Conservation (phyloP, 2,888 invertebrate species). For the Plagiodera versicolora region DNA sequence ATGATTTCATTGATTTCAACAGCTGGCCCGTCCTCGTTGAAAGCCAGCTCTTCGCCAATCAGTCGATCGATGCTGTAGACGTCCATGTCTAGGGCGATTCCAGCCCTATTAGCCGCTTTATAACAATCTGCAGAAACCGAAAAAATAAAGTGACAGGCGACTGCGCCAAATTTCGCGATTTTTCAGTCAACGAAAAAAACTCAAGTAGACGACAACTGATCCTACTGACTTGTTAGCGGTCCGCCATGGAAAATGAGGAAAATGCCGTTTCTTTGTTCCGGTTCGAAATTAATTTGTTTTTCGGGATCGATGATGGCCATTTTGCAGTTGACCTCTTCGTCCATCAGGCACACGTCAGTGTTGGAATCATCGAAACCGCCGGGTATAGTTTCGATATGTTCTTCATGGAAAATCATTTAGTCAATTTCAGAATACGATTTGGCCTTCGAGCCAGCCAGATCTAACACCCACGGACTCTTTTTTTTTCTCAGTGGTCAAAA, state of each 20-base stretch:
- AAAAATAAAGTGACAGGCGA: no score
- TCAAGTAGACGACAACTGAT: no score
- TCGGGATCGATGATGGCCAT: constrained; percentile 29
- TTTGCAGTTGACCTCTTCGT: constrained; percentile 12
- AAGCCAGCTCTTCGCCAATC: constrained; percentile 56
- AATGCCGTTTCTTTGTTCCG: constrained; percentile 41
- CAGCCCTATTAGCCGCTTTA: constrained; percentile 48
- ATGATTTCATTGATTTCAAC: constrained; percentile 43
- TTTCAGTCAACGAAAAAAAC: no score
- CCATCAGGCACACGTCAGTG: constrained; percentile 16
- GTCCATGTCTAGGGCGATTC: constrained; percentile 55
- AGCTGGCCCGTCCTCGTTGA: constrained; percentile 36
- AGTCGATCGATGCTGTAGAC: constrained; percentile 58
- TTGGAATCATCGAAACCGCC: constrained; percentile 18
- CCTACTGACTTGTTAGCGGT: constrained; percentile 35
- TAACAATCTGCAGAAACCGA: constrained; percentile 40
- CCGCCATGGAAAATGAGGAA: constrained; percentile 57
- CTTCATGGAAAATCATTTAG: no score
- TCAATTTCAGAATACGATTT: no score
- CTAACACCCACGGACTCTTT: no score
- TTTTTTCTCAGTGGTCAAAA: no score
- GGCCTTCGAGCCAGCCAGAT: no score
- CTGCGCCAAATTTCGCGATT: no score
- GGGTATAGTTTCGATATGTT: constrained; percentile 22
- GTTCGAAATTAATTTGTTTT: constrained; percentile 2